Percentiles rank a stretch among this genome's conserved stretches.
phyloP scores from a whole-genome alignment of 2,888 invertebrate genomes.

The Latheticus oryzae region DNA sequence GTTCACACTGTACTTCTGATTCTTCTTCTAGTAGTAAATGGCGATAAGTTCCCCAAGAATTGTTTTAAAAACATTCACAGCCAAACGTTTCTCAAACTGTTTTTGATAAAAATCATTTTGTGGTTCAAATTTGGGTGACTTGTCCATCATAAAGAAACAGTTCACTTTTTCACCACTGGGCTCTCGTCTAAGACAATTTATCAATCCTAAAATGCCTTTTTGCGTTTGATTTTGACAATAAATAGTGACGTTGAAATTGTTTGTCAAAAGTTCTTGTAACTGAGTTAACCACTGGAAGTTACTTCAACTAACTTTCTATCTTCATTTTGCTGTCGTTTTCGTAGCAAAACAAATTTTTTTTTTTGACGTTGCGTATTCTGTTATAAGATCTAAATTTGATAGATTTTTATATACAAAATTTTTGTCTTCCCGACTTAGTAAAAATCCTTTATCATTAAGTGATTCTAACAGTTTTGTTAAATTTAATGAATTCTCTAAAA shows the following conservation, averaged over 20 bases:
- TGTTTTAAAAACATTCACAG: slow-evolving; percentile 80
- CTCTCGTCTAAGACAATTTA: slow-evolving; percentile 75
- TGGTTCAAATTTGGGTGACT: slow-evolving; percentile 75
- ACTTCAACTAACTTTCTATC: slow-evolving; percentile 57
- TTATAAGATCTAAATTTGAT: slow-evolving; percentile 57
- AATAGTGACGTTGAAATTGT: no score
- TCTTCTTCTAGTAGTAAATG: slow-evolving; percentile 75
- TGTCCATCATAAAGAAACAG: slow-evolving; percentile 69
- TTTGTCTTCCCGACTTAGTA: slow-evolving; percentile 72
- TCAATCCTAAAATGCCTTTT: slow-evolving; percentile 82
- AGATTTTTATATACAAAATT: slow-evolving; percentile 62
- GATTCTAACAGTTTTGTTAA: slow-evolving; percentile 66
- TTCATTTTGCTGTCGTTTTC: slow-evolving; percentile 67
- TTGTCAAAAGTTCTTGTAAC: no score
- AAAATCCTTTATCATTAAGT: slow-evolving; percentile 63
- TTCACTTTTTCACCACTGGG: slow-evolving; percentile 64
- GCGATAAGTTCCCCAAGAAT: slow-evolving; percentile 75
- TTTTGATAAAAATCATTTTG: slow-evolving; percentile 67
- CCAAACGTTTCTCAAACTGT: slow-evolving; percentile 78
- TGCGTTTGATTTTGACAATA: slow-evolving; percentile 73
- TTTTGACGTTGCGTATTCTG: slow-evolving; percentile 66
- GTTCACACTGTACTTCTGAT: slow-evolving; percentile 67
- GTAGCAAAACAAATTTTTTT: slow-evolving; percentile 69
- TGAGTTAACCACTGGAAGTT: no score
- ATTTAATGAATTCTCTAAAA: slow-evolving; percentile 67